Evolutionary conservation across 1,140 invertebrate genomes (phyloP), one percentile per base, ranked within the genome.

Genomic region (Drosophila melanica): DNA sequence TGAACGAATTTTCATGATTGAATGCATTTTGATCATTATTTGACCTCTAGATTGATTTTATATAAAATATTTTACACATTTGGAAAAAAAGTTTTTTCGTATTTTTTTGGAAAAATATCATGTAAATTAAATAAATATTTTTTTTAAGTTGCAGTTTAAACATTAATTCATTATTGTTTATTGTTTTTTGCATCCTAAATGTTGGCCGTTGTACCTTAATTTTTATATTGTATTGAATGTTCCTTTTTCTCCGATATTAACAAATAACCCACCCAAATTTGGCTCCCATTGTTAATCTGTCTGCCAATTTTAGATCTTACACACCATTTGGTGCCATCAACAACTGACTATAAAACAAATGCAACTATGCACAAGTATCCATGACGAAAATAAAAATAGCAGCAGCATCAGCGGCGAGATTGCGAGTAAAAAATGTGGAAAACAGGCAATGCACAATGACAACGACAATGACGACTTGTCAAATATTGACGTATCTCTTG

Each of bases 401-500:
- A 53, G 51, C 33, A 58, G 14, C 4, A 48, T 47, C 27, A 58
- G 67, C 50, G 65, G 41, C 35, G 44, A 58, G 67, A 45, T 47
- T 54, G n/a, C n/a, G n/a, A 35, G 53, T 42, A 50, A 57, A 57
- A 60, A 75, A 66, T 51, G 70, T 70, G 50, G 75, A 76, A 66
- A 68, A 65, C 78, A 60, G 65, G 68, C 57, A 82, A 77, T 79
- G 66, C 70, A 71, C 47, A 81, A 75, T 72, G 71, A 65, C 62
- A 77, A 86, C 67, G 70, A 79, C 85, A 89, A 89, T 90, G 85
- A 89, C 85, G 84, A 89, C 84, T 89, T 90, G 84, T 90, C 86
- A 90, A 90, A 90, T 90, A 90, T 90, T 90, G 86, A 90, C 86
- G 87, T 76, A 90, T 86, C 86, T 90, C 86, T 90, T 90, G 79